Base-by-base conservation (phyloP, 2,113 vertebrate genomes). In the Haliaeetus leucogaster region DNA sequence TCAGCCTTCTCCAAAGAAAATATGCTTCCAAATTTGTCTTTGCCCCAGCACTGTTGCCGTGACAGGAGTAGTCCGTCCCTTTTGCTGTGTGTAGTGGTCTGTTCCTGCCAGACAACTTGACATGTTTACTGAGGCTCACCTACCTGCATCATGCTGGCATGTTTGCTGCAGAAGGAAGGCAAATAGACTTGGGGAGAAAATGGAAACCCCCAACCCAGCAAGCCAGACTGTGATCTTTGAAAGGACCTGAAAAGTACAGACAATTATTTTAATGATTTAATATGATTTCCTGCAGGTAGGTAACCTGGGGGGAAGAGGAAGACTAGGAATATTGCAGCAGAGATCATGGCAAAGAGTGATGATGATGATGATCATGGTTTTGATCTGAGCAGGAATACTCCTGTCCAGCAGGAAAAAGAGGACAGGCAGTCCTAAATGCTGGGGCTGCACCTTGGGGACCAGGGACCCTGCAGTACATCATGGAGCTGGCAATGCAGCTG, bases 71-170 rank as follows among this genome's bases (percentile, higher is more conserved):
- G 6, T 32, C 59, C 70, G 32, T 78, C 62, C 45, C 11, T 77
- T 43, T 45, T 1, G 4, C 50, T 55, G 5, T 9, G 45, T 32
- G 47, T 21, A 23, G 47, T 27, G 43, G 27, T 65, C 73, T 70
- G 42, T 13, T 83, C 36, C 66, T 92, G 71, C 48, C 45, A 58
- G 62, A 29, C 27, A 30, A 59, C 43, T 11, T 0, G 3, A 38
- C 10, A 1, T 19, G 34, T 55, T 84, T 71, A 45, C 40, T 36
- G 70, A 68, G 71, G 21, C 25, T 94, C 59, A 53, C 58, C 85
- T 15, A 7, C 74, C 36, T 2, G 1, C n/a, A 42, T 47, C 4
- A 5, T 6, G 5, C 50, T 1, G 1, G 11, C 2, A 6, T 2
- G 11, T 59, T 71, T 82, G 50, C 52, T 76, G 26, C 50, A 56